A percentile compares a stretch with the other conserved stretches of the same genome.
phyloP scores from a whole-genome alignment of 2,113 vertebrate species.

The Semnornis frantzii region DNA sequence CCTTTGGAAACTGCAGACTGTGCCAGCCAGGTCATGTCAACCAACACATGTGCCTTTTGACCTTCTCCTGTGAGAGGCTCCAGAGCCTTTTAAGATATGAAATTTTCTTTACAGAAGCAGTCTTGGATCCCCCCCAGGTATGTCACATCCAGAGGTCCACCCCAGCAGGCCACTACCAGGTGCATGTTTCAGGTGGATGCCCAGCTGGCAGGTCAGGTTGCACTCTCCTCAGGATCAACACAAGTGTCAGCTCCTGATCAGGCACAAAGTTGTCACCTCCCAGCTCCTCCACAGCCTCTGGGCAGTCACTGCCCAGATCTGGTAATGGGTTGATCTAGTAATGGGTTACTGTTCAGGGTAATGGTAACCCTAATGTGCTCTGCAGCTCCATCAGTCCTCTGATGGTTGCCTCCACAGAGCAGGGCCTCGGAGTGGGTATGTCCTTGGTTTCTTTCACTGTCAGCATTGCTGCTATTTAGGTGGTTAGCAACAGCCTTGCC shows the following conservation, averaged over 20 bases:
- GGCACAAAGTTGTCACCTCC: neutral
- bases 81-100: neutral
- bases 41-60: neutral
- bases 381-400: neutral
- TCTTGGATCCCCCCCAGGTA: neutral
- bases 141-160: neutral
- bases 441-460: neutral
- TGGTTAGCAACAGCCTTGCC: neutral
- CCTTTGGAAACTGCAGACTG: neutral
- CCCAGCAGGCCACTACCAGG: fast-evolving
- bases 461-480: neutral
- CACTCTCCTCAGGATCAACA: neutral
- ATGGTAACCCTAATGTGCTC: neutral
- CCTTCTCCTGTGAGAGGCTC: neutral
- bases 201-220: neutral
- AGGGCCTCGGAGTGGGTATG: neutral
- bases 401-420: neutral
- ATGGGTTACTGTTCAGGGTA: fast-evolving
- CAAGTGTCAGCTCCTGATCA: too few relatives aligned
- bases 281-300: neutral
- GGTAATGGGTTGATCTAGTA: neutral
- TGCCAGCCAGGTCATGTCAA: neutral
- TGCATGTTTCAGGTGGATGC: neutral
- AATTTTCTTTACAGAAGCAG: neutral
- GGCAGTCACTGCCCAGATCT: fast-evolving